phyloP scores from a whole-genome alignment of 2,113 vertebrate genomes.

The Panurus biarmicus region DNA sequence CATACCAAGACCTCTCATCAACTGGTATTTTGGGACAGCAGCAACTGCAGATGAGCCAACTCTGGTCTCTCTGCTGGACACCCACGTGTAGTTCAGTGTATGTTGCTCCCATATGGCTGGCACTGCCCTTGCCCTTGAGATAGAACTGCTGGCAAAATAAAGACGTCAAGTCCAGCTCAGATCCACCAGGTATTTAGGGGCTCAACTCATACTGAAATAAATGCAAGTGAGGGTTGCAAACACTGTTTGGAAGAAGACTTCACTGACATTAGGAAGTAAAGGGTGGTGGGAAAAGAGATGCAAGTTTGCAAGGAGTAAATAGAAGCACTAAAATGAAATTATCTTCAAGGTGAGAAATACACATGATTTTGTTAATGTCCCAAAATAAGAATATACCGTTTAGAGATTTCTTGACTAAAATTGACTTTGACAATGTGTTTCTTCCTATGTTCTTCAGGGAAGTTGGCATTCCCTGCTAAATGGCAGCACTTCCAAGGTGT shows the following conservation, averaged over 20 bases:
- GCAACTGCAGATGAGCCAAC: not conserved
- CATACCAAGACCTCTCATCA: not conserved
- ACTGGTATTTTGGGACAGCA: accelerated
- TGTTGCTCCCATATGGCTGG: not conserved
- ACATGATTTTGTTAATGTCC: not conserved
- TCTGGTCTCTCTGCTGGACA: not conserved
- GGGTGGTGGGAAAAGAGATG: not conserved
- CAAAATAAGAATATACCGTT: not conserved
- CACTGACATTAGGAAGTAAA: not conserved
- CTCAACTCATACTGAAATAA: not conserved
- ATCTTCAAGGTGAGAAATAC: not conserved
- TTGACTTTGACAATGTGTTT: not conserved
- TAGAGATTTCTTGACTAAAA: not conserved
- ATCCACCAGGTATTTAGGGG: not conserved
- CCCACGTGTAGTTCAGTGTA: not conserved
- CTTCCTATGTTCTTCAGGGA: not conserved
- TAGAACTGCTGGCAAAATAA: not conserved
- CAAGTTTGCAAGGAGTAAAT: not conserved
- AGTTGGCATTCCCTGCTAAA: not conserved
- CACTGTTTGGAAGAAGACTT: not conserved
- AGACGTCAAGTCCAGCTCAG: not conserved
- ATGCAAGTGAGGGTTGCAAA: not conserved
- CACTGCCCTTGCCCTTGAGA: not conserved
- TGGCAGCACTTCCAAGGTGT: not conserved
- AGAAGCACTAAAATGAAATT: not conserved